A percentile compares a stretch with the other conserved stretches of the same genome.
Evolutionary conservation across 2,888 invertebrate species (phyloP).

Genomic region (Drosophila quinaria): DNA sequence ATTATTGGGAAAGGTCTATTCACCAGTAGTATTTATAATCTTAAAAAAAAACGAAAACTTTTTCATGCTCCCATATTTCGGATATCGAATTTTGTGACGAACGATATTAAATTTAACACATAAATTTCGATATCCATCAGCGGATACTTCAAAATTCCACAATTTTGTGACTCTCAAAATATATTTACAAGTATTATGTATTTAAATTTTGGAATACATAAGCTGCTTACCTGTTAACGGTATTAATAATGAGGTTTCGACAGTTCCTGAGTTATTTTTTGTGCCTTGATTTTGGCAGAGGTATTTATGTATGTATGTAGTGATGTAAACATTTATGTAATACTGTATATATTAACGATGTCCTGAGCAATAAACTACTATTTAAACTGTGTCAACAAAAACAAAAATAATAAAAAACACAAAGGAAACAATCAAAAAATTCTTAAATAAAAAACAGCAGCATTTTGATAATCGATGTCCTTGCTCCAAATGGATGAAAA

Average conservation of each 20-base stretch:
- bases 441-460: not conserved
- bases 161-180: not conserved
- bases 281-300: conserved; percentile 12
- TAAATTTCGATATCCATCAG: no score
- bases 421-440: not conserved
- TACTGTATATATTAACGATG: conserved; percentile 23
- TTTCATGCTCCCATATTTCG: no score
- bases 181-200: not conserved
- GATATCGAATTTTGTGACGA: no score
- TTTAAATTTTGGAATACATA: not conserved
- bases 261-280: conserved; percentile 26
- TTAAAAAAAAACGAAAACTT: no score
- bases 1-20: no score
- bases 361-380: conserved; percentile 36
- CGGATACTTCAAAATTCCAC: no score
- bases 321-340: not conserved
- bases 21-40: no score
- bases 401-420: conserved; percentile 22
- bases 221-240: conserved; percentile 45
- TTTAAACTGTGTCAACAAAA: conserved; percentile 12
- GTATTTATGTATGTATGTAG: not conserved
- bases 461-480: not conserved
- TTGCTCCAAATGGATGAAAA: not conserved
- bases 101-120: no score
- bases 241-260: conserved; percentile 16